Base-by-base conservation (phyloP, 2,888 invertebrate species). In the Hipparchia sbordonii region DNA sequence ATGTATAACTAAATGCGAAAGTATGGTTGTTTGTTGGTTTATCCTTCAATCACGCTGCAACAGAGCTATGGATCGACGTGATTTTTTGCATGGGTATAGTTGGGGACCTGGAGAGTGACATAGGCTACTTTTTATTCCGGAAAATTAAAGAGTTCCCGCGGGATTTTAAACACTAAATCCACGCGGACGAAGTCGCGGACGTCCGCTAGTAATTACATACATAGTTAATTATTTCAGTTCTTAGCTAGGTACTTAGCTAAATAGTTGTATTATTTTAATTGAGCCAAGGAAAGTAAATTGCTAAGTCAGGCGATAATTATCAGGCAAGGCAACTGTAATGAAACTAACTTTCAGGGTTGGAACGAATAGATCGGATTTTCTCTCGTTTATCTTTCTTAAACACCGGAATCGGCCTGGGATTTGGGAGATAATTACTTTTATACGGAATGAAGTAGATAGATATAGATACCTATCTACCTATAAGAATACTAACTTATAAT, bases 351-450 rank as follows among this genome's bases (percentile, higher is more conserved):
- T 87, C 87, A 88, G 89, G 87, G 88, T 89, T 85, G 82, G 85
- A 84, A 84, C 83, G 85, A 90, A 87, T 87, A 87, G 88, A 88
- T 89, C 88, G 86, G 87, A 88, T 90, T 87, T 82, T 82, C 86
- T 83, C 85, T 87, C 93, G 90, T 93, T 93, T 92, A 93, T 93
- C 93, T 93, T 90, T 91, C 92, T 93, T 93, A 91, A 91, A 91
- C 90, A 92, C 87, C 89, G 89, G 89, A 91, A 90, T 92, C 89
- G 89, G 89, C 87, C 81, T 82, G 90, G 90, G 89, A 90, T 90
- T 86, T 85, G 78, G 84, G 80, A 82, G 87, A 89, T 93, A 93
- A 92, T 92, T 92, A 91, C 89, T 85, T 85, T 84, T 87, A 88
- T 73, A 71, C 68, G 71, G 70, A 77, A 77, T 67, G 70, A 74